phyloP scores from a whole-genome alignment of 2,113 vertebrate species.

The Cryptotis parvus region DNA sequence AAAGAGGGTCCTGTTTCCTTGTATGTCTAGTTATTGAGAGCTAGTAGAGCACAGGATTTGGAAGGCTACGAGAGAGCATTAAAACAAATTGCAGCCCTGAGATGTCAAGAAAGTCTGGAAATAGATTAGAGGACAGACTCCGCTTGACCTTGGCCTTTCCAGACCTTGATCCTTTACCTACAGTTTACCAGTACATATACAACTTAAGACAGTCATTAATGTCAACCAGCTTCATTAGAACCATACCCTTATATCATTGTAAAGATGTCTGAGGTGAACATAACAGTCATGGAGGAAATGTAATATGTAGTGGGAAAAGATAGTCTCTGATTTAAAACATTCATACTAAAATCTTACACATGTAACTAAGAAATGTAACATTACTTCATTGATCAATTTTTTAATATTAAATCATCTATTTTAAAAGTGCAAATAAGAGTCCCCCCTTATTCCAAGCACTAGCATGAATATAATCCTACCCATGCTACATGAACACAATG shows the following conservation, averaged over 20 bases:
- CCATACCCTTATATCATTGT: background rate
- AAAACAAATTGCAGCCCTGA: background rate
- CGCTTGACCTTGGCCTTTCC: background rate
- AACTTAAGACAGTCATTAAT: background rate
- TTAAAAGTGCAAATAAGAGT: background rate
- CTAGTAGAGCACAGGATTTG: background rate
- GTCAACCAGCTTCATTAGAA: background rate
- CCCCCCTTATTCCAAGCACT: background rate
- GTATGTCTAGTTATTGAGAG: constrained; percentile 7
- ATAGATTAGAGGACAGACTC: background rate
- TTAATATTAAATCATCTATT: background rate
- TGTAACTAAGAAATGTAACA: background rate
- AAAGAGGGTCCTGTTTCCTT: too few species aligned
- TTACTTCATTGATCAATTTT: background rate
- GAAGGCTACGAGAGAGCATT: background rate
- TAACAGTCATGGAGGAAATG: background rate
- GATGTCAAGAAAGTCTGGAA: background rate
- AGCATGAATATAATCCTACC: background rate
- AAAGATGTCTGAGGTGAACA: background rate
- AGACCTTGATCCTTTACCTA: background rate
- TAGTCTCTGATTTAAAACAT: background rate
- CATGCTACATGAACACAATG: too few species aligned
- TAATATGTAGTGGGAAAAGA: background rate
- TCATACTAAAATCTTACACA: background rate
- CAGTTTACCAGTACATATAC: background rate